Base-by-base conservation (phyloP, 2,888 invertebrate species). In the Sceliomorpha sp. region DNA sequence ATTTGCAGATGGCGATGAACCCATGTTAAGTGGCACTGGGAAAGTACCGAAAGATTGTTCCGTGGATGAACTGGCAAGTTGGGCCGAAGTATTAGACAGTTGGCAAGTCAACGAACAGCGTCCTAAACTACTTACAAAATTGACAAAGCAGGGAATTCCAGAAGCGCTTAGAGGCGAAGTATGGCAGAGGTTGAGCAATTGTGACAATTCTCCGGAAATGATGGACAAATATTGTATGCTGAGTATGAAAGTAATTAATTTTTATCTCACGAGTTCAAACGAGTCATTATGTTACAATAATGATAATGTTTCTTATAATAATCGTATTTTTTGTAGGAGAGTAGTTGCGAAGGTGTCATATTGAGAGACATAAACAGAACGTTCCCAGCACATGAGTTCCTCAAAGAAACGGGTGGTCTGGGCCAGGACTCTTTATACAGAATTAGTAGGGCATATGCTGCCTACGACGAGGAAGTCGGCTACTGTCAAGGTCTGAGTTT, bases 401-500 rank as follows among this genome's bases (percentile, higher is more conserved):
- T 99, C 90, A 96, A 96, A 88, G 97, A 98, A 89, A 94, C 93
- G 15, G 98, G 98, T 36, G 99, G 98, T 6, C 90, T 94, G 45
- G 99, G 99, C 0, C 99, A 99, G 89, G 98, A 99, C 89, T 95
- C 97, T 8, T 90, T 99, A 50, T 96, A 97, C 85, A 95, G 97
- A 84, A 95, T 99, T 84, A 98, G 97, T 85, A 96, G 98, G 88
- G 99, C 98, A 0, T 99, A 99, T 89, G 98, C 99, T 1, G 95
- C 98, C 5, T 96, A 98, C 88, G 99, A 99, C 88, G 94, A 94
- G 62, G 99, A 99, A 90, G 97, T 99, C 69, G 98, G 98, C 55
- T 99, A 99, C 89, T 99, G 99, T 87, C 99, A 99, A 89, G 99
- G 99, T 3, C 91, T 99, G 64, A 99, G 98, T 88, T 99, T 99